A percentile compares a stretch with the other conserved stretches of the same genome.
phyloP scores from a whole-genome alignment of 1,140 invertebrate species.

The Hylaeus volcanicus region DNA sequence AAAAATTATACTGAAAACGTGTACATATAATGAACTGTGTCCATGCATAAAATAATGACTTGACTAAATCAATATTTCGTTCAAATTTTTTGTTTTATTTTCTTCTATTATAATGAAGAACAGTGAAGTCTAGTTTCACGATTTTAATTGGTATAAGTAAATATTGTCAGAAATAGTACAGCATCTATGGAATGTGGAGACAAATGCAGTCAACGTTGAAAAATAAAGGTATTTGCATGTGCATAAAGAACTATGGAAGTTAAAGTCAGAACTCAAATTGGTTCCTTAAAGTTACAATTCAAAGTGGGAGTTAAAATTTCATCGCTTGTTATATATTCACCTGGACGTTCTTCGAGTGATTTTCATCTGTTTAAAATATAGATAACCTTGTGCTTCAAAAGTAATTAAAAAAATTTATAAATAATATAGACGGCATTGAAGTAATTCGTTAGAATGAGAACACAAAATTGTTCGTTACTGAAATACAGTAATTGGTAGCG shows the following conservation, averaged over 20 bases:
- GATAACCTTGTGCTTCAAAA: background rate
- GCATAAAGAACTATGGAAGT: background rate
- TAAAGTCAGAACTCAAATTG: background rate
- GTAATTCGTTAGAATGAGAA: too few relatives aligned
- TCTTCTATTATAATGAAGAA: too few relatives aligned
- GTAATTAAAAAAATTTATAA: background rate
- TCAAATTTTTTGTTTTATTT: too few relatives aligned
- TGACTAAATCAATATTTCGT: too few relatives aligned
- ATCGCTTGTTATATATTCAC: background rate
- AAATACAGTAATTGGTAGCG: background rate
- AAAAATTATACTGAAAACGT: too few relatives aligned
- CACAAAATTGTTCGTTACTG: too few relatives aligned
- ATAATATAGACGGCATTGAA: background rate
- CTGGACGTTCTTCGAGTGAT: background rate
- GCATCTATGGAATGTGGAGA: background rate
- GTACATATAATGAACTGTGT: too few relatives aligned
- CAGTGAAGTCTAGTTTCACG: too few relatives aligned
- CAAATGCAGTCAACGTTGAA: background rate
- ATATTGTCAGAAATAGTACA: background rate
- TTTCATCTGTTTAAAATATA: background rate
- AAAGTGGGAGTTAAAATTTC: background rate
- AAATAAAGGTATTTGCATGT: background rate
- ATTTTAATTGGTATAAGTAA: background rate
- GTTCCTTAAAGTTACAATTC: background rate
- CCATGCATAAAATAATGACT: too few relatives aligned